Base-by-base conservation (phyloP, 2,888 invertebrate genomes). In the Frankliniella fusca region DNA sequence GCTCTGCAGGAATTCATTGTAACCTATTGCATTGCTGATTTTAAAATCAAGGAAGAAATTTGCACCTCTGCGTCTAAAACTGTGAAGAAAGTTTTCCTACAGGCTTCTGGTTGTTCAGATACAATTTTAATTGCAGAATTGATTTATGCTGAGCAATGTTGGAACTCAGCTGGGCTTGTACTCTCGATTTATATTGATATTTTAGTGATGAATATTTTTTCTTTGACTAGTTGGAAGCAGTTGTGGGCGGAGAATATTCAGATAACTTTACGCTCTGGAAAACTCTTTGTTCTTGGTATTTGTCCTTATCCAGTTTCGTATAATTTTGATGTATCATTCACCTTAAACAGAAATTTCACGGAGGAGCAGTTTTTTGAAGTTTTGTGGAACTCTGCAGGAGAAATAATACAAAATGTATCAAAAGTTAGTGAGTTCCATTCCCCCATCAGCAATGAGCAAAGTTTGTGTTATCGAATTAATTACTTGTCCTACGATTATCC, bases 401-500 rank as follows among this genome's bases (percentile, higher is more conserved):
- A 85, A 49, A 85, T 89, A 61, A 86, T 89, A 61, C 85, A 85
- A 7, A 84, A 87, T 83, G 85, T 88, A 48, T 84, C 86, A 82
- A 86, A 86, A 23, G 81, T 89, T 18, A 84, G 86, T 82, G 84
- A 82, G 23, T 89, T 88, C 83, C 23, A 83, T 81, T 87, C 86
- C 84, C 83, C 86, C 20, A 83, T 85, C 50, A 85, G 83, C 10
- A 84, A 85, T 65, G 85, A 85, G 83, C 85, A 85, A 23, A 86
- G 86, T 38, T 85, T 85, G 81, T 88, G 88, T 81, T 88, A 87
- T 83, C 87, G 87, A 84, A 87, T 89, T 83, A 86, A 83, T 54
- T 89, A 89, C 83, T 86, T 85, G 83, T 88, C 88, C n/a, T 85
- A 85, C 82, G 84, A 84, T n/a, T 82, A 86, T 48, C 88, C 89